phyloP scores from a whole-genome alignment of 2,113 vertebrate genomes.

The Takifugu flavidus region DNA sequence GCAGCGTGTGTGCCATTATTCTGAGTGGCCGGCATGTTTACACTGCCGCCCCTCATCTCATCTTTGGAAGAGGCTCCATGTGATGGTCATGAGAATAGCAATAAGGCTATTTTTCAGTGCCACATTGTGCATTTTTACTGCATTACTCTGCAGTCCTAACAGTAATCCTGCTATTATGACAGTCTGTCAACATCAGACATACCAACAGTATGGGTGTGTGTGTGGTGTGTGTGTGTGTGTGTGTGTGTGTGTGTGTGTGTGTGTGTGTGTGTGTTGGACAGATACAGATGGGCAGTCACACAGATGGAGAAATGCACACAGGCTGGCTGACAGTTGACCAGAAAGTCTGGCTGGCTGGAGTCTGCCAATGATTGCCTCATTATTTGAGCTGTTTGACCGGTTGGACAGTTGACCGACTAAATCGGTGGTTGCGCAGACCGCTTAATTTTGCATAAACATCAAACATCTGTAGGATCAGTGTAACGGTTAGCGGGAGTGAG shows the following conservation, averaged over 20 bases:
- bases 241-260: constrained; percentile 2
- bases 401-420: constrained; percentile 41
- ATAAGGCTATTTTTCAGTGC: constrained; percentile 1
- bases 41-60: background rate
- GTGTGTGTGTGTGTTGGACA: background rate
- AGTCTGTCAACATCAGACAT: constrained; percentile 29
- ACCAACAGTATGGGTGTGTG: constrained; percentile 21
- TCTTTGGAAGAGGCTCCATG: constrained; percentile 1
- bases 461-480: constrained; percentile 40
- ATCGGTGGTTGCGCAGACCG: constrained; percentile 32
- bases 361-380: constrained; percentile 45
- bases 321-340: constrained; percentile 32
- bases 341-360: constrained; percentile 21
- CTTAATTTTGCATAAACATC: constrained; percentile 54
- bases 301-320: constrained; percentile 47
- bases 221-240: constrained; percentile 12
- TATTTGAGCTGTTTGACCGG: constrained; percentile 46
- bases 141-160: constrained; percentile 19
- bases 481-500: constrained; percentile 7
- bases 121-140: constrained; percentile 6
- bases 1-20: constrained; percentile 7
- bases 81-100: constrained; percentile 12
- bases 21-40: constrained; percentile 5
- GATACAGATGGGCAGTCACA: constrained; percentile 49
- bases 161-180: constrained; percentile 11